Conservation (phyloP, 2,113 vertebrate genomes). For the Chloropsis hardwickii region DNA sequence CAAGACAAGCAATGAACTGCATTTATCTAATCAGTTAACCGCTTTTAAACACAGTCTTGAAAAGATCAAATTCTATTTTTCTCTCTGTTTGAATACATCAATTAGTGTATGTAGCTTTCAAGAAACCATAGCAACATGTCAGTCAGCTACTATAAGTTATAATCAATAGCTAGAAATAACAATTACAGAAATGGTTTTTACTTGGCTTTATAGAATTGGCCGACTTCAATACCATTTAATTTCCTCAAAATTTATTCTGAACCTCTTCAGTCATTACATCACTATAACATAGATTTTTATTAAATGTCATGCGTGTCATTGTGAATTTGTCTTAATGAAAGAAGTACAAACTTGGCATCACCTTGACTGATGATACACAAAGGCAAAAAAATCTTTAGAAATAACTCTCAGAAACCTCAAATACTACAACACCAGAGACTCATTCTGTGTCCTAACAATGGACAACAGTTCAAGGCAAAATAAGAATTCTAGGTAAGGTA, state of each 20-base stretch:
- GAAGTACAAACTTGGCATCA: background rate
- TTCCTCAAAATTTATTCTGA: conserved; percentile 31
- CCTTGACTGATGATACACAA: background rate
- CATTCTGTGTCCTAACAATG: background rate
- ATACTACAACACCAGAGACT: background rate
- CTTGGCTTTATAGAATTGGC: conserved; percentile 18
- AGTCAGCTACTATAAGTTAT: conserved; percentile 42
- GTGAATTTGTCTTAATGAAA: background rate
- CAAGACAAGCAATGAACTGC: background rate
- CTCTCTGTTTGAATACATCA: conserved; percentile 40
- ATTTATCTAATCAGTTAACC: conserved; percentile 42
- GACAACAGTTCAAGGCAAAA: background rate
- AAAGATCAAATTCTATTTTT: conserved; percentile 32
- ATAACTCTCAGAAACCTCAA: background rate
- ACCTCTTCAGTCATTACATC: background rate
- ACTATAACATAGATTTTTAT: background rate
- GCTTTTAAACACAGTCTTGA: conserved; percentile 35
- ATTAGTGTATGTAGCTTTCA: conserved; percentile 41
- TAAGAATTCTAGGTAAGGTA: background rate
- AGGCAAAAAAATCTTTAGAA: background rate
- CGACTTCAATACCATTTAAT: conserved; percentile 44
- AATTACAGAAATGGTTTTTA: conserved; percentile 36
- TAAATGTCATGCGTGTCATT: background rate
- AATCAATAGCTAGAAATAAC: conserved; percentile 60
- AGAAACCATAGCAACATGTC: conserved; percentile 61